Conservation (phyloP, 2,797 vertebrate species). For the Momotus momota region DNA sequence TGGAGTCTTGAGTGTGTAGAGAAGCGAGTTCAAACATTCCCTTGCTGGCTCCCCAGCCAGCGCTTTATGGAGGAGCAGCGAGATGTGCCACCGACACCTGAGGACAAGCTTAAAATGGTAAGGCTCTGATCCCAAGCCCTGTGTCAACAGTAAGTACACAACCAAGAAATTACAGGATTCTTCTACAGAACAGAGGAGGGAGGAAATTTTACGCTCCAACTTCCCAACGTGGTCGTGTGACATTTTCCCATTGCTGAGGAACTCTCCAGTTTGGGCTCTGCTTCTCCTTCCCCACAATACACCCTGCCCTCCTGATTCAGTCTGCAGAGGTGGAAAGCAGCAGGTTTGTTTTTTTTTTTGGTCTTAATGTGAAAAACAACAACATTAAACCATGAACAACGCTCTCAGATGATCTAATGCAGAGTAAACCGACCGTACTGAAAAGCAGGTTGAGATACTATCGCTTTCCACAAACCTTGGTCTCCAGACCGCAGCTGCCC, state of each 20-base stretch:
- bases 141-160: background rate
- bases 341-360: background rate
- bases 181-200: background rate
- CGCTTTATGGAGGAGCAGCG: fast-evolving
- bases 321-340: background rate
- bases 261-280: background rate
- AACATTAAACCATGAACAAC: background rate
- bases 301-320: background rate
- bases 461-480: background rate
- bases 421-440: background rate
- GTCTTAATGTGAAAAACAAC: background rate
- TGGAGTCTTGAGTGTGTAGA: fast-evolving
- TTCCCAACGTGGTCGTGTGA: fast-evolving
- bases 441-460: background rate
- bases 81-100: fast-evolving
- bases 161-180: background rate
- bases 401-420: background rate
- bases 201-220: background rate
- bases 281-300: background rate
- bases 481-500: background rate
- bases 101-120: background rate
- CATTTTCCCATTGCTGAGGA: background rate
- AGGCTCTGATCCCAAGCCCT: fast-evolving
- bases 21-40: background rate
- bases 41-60: background rate